Evolutionary conservation across 2,888 invertebrate genomes (phyloP).

Genomic region (Drosophila vallismaia): DNA sequence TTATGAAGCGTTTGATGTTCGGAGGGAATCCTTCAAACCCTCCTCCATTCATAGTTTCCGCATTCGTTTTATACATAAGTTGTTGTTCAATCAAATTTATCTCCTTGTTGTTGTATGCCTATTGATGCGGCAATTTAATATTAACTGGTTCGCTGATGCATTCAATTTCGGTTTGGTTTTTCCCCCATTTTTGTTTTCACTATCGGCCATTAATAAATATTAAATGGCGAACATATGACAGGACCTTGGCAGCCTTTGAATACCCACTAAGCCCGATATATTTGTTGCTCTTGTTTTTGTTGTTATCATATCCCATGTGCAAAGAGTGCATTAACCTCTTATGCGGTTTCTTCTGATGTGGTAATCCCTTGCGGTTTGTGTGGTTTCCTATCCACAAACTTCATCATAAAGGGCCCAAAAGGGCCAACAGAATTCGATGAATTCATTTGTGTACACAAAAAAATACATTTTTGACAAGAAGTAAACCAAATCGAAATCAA

Average conservation of each 20-base stretch:
- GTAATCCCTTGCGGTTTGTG: constrained; percentile 45
- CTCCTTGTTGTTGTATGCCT: constrained; percentile 44
- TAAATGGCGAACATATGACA: constrained; percentile 50
- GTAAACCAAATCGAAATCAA: too few relatives aligned
- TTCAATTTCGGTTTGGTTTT: constrained; percentile 61
- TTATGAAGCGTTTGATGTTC: constrained; percentile 78
- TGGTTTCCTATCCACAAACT: constrained; percentile 35
- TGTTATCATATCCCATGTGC: constrained; percentile 26
- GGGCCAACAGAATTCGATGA: constrained; percentile 38
- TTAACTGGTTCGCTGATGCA: constrained; percentile 77
- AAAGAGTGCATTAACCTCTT: constrained; percentile 46
- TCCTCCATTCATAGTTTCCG: constrained; percentile 58
- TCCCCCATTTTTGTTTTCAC: constrained; percentile 19
- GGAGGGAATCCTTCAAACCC: constrained; percentile 46
- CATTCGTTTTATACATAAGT: constrained; percentile 4
- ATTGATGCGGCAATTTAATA: constrained; percentile 76
- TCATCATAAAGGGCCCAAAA: constrained; percentile 28
- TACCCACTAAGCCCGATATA: constrained; percentile 33
- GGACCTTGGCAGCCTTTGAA: constrained; percentile 27
- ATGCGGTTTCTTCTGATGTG: constrained; percentile 47
- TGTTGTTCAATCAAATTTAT: constrained; percentile 31
- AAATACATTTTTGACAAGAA: not conserved
- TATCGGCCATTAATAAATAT: constrained; percentile 70
- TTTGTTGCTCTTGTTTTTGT: not conserved
- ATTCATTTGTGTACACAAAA: constrained; percentile 10